These are phyloP conservation scores for Olivierus martensii DNA, from an alignment of 1,140 invertebrate genomes.

Conservation along the genomic window DNA sequence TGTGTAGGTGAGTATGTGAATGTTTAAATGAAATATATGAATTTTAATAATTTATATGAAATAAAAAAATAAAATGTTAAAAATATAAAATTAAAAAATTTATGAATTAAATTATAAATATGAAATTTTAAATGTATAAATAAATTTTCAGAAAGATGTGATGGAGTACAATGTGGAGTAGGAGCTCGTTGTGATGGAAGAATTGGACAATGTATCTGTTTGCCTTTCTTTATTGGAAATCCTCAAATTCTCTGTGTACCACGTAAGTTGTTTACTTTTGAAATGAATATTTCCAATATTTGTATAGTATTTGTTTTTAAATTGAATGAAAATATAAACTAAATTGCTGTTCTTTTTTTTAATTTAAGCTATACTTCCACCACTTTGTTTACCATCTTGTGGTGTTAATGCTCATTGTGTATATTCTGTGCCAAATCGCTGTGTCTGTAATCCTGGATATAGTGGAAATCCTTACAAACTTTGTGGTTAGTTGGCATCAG, in stretches of 20 bases:
- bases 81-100: neutral
- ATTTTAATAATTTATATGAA: neutral
- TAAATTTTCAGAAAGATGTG: constrained; percentile 45
- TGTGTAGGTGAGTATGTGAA: constrained; percentile 39
- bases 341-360: too few relatives aligned
- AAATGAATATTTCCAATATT: too few relatives aligned
- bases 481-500: constrained; percentile 33
- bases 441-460: constrained; percentile 66
- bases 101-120: too few relatives aligned
- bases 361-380: constrained; percentile 55
- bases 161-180: constrained; percentile 63
- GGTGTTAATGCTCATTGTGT: constrained; percentile 72
- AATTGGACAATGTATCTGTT: constrained; percentile 69
- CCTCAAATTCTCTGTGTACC: constrained; percentile 78
- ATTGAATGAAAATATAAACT: too few relatives aligned
- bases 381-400: constrained; percentile 61
- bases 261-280: constrained; percentile 80
- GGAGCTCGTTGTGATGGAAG: constrained; percentile 62
- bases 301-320: too few relatives aligned
- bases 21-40: too few relatives aligned
- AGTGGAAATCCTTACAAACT: constrained; percentile 74
- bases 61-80: neutral
- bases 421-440: constrained; percentile 57
- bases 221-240: constrained; percentile 74
- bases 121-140: too few relatives aligned